These are phyloP conservation scores for Mesochorus sp. DNA, from an alignment of 2,888 invertebrate genomes.

Conservation along the genomic window DNA sequence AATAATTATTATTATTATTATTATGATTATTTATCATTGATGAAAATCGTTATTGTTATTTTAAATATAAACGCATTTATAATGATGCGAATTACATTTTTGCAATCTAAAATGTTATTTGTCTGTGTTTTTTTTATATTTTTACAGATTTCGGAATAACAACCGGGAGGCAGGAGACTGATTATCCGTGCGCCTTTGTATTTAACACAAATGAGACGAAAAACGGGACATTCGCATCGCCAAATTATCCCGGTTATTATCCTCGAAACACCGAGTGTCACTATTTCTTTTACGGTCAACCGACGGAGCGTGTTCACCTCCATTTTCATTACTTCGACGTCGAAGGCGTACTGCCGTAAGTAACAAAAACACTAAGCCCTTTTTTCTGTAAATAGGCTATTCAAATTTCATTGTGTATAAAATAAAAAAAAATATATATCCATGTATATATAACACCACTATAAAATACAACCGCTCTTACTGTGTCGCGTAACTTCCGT, in stretches of 20 bases:
- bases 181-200: slow-evolving; percentile 93
- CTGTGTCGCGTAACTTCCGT: no score
- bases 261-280: slow-evolving; percentile 95
- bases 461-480: no score
- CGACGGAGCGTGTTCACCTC: slow-evolving; percentile 90
- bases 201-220: slow-evolving; percentile 92
- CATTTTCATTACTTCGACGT: slow-evolving; percentile 96
- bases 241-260: slow-evolving; percentile 95
- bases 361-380: slow-evolving; percentile 68
- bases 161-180: slow-evolving; percentile 89
- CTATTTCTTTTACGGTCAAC: slow-evolving; percentile 93
- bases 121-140: slow-evolving; percentile 64
- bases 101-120: neutral
- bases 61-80: neutral
- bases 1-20: neutral
- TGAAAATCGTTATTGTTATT: neutral
- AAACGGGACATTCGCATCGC: slow-evolving; percentile 92
- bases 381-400: no score
- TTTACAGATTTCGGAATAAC: slow-evolving; percentile 93
- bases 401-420: no score
- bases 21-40: neutral
- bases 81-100: neutral
- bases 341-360: slow-evolving; percentile 97
- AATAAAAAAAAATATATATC: no score
- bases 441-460: no score